Base-by-base conservation (phyloP, 2,797 vertebrate genomes). In the Botia almorhae region DNA sequence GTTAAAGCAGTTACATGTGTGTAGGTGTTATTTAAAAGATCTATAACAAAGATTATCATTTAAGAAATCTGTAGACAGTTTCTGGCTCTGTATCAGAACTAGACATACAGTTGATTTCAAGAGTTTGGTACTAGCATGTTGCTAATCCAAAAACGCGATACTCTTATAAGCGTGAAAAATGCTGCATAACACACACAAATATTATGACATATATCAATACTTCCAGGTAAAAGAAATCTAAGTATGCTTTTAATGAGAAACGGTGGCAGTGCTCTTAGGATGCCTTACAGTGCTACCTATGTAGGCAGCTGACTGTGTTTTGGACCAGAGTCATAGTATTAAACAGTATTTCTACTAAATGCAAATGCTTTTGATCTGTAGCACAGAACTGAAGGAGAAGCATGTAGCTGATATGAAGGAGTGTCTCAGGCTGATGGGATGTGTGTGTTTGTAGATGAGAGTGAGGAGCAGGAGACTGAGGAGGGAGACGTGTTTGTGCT, bases 401-500 rank as follows among this genome's bases (percentile, higher is more conserved):
- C 2, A 23, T 56, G 55, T 21, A n/a, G 17, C 17, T 16, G 6
- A 55, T 55, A 7, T 7, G 51, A 53, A 7, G 0, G 23, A 26
- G 39, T 46, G 4, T 43, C 48, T 61, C 50, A 23, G 33, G 17
- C 13, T 43, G 65, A 2, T 92, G 90, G 87, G 39, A 87, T 89
- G 72, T 90, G 77, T 77, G 87, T 92, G 79, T 92, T 83, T 84
- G 84, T 87, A 72, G 83, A 36, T 2, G 86, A 81, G 3, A 75
- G 86, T 43, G 85, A 78, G 8, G 82, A 84, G 21, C 77, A 90
- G 58, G 84, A 85, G 70, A 79, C 17, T 1, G 83, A 88, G 1
- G 88, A 93, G 11, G 91, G 90, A 60, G 89, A 94, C 67, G 91
- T 94, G 51, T 94, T 95, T 73, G 92, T 90, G 74, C 81, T 95